Evolutionary conservation across 2,113 vertebrate species (phyloP).

Genomic region (Microcebus ravelobensis): DNA sequence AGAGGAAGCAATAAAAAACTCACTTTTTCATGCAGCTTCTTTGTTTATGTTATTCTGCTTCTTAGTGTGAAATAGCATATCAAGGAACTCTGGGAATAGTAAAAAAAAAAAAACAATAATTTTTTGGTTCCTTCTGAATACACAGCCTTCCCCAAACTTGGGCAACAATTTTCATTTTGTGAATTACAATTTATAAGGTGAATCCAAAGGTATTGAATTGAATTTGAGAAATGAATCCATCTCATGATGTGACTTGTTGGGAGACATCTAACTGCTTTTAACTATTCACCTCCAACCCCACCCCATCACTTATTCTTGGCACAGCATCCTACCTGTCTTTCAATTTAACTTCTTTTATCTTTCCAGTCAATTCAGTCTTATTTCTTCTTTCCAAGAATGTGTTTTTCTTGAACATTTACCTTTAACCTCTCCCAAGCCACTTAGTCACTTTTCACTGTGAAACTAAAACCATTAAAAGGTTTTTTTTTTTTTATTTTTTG

Average conservation of each 20-base stretch:
- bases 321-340: slow-evolving; percentile 10
- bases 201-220: not conserved
- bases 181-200: not conserved
- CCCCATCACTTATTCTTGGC: not conserved
- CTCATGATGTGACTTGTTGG: not conserved
- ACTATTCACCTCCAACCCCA: not conserved
- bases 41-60: not conserved
- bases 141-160: not conserved
- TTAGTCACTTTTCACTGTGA: not conserved
- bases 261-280: not conserved
- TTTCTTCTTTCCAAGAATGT: slow-evolving; percentile 10
- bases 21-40: not conserved
- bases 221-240: not conserved
- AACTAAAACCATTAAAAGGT: not conserved
- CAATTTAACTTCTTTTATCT: not conserved
- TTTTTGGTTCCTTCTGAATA: not conserved
- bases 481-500: not conserved
- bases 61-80: slow-evolving; percentile 19
- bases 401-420: slow-evolving; percentile 1
- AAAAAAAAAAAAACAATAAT: not conserved
- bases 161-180: not conserved
- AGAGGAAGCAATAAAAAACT: not conserved
- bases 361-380: not conserved
- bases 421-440: not conserved
- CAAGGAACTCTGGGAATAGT: not conserved